Evolutionary conservation across 2,888 invertebrate species (phyloP).

Genomic region (Pseudococcus jackbeardsleyi): DNA sequence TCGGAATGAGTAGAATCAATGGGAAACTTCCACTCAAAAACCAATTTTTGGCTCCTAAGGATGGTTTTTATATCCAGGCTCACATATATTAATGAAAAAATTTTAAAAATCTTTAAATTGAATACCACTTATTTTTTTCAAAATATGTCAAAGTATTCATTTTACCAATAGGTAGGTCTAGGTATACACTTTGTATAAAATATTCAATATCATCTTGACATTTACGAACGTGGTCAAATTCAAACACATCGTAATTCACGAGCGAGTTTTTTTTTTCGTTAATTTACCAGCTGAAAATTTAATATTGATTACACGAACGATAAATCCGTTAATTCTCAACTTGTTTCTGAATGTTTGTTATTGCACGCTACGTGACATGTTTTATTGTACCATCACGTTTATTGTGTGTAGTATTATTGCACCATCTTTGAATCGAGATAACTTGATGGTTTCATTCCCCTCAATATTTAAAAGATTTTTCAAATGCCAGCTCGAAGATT

Average conservation of each 20-base stretch:
- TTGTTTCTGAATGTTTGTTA: conserved; percentile 38
- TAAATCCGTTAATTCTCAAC: conserved; percentile 52
- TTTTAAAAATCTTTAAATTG: too few relatives aligned
- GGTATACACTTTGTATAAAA: too few relatives aligned
- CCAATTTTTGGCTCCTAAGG: too few relatives aligned
- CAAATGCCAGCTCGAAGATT: neutral
- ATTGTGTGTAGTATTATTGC: neutral
- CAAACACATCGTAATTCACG: neutral
- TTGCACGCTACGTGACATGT: conserved; percentile 33
- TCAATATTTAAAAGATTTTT: neutral
- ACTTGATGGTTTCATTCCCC: neutral
- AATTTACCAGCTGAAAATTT: neutral
- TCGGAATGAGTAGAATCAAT: too few relatives aligned
- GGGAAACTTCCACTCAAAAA: too few relatives aligned
- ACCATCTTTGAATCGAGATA: neutral
- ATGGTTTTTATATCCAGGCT: too few relatives aligned
- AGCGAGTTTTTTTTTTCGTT: neutral
- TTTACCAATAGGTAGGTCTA: too few relatives aligned
- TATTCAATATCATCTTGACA: too few relatives aligned
- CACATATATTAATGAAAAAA: too few relatives aligned
- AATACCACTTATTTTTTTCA: too few relatives aligned
- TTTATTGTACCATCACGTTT: conserved; percentile 45
- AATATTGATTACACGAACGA: conserved; percentile 49
- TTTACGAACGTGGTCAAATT: too few relatives aligned
- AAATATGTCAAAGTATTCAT: too few relatives aligned